These are phyloP conservation scores for Drosophila incognita DNA, from an alignment of 2,888 invertebrate species.

Conservation along the genomic window DNA sequence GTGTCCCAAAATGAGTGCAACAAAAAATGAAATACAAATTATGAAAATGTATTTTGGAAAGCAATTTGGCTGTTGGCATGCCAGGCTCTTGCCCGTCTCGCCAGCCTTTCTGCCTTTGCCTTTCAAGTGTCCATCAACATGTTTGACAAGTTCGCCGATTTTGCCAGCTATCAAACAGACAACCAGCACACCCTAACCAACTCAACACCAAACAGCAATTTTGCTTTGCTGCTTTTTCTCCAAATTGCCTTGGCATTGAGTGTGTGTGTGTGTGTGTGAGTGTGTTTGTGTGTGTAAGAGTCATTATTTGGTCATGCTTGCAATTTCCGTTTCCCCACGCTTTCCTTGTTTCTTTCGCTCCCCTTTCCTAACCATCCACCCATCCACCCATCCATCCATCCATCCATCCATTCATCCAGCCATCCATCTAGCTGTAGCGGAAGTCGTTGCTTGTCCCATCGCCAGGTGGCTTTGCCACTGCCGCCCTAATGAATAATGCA, in stretches of 20 bases:
- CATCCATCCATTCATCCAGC: not conserved
- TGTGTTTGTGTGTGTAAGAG: slow-evolving; percentile 41
- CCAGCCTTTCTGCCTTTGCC: slow-evolving; percentile 50
- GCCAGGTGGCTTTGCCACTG: slow-evolving; percentile 18
- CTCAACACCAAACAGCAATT: slow-evolving; percentile 24
- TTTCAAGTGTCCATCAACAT: slow-evolving; percentile 79
- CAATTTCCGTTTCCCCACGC: slow-evolving; percentile 66
- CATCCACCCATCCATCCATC: slow-evolving; percentile 1
- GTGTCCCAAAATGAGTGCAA: slow-evolving; percentile 15
- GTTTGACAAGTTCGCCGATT: slow-evolving; percentile 79
- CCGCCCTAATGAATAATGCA: slow-evolving; percentile 63
- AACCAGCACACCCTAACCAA: not conserved
- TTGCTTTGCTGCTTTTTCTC: slow-evolving; percentile 20
- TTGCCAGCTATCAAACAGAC: slow-evolving; percentile 15
- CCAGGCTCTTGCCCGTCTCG: slow-evolving; percentile 46
- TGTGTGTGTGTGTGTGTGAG: not conserved
- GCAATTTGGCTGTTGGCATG: slow-evolving; percentile 68
- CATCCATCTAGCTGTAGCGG: slow-evolving; percentile 57
- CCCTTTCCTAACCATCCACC: not conserved
- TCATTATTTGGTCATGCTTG: slow-evolving; percentile 77
- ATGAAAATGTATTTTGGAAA: slow-evolving; percentile 57
- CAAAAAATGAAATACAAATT: not conserved
- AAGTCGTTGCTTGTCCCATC: slow-evolving; percentile 44
- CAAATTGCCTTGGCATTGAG: slow-evolving; percentile 17
- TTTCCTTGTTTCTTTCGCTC: not conserved